Percentiles rank a stretch among this genome's conserved stretches.
phyloP scores from a whole-genome alignment of 23 tunicate genomes.

The Styela clava region DNA sequence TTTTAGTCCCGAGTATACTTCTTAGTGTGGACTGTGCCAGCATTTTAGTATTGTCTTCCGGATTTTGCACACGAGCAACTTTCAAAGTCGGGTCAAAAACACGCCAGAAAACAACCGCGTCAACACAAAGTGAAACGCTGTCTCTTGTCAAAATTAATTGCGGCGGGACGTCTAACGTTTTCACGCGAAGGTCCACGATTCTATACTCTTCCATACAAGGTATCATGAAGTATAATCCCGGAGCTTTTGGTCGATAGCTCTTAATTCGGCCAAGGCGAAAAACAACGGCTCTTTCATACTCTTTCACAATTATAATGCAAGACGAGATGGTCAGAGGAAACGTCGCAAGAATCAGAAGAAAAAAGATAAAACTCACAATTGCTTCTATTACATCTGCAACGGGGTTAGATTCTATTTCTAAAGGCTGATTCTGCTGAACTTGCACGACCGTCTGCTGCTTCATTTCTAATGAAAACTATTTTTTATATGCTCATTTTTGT shows the following conservation, averaged over 20 bases:
- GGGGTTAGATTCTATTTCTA: background rate
- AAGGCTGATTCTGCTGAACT: too few species aligned
- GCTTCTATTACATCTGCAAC: background rate
- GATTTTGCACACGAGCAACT: constrained; percentile 11
- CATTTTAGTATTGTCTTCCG: constrained; percentile 3
- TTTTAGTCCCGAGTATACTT: constrained; percentile 7
- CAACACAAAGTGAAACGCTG: constrained; percentile 27
- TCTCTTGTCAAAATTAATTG: constrained; percentile 33
- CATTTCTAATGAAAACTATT: too few species aligned
- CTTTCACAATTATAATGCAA: background rate
- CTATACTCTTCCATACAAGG: constrained; percentile 6
- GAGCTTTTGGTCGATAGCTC: constrained; percentile 8
- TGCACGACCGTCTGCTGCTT: too few species aligned
- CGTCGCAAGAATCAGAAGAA: constrained; percentile 1
- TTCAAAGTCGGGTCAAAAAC: constrained; percentile 10
- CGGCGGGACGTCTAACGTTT: constrained; percentile 30
- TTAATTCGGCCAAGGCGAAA: background rate
- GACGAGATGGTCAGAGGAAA: constrained; percentile 2
- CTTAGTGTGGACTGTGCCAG: constrained; percentile 18
- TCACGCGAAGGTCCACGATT: constrained; percentile 20
- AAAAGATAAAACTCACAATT: background rate
- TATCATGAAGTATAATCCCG: background rate
- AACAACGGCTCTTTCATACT: background rate
- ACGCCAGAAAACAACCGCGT: constrained; percentile 24
- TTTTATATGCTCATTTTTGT: too few species aligned